phyloP scores from a whole-genome alignment of 2,113 vertebrate species.

The Naja naja region DNA sequence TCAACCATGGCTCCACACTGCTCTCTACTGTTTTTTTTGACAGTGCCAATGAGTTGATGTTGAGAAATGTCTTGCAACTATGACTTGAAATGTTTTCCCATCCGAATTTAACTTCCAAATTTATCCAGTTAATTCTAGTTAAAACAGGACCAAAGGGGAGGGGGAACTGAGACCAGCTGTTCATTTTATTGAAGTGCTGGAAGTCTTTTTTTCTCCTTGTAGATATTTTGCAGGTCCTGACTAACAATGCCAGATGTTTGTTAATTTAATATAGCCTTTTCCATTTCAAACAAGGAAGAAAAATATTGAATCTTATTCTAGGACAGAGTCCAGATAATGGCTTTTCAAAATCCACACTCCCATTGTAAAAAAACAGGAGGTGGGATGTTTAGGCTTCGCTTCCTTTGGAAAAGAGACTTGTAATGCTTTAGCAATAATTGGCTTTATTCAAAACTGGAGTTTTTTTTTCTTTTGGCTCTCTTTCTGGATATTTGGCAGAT shows the following conservation, averaged over 20 bases:
- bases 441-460: not conserved
- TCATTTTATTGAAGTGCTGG: not conserved
- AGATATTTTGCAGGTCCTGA: not conserved
- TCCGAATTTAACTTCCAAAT: fast-evolving
- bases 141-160: not conserved
- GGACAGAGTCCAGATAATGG: not conserved
- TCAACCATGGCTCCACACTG: slow-evolving; percentile 71
- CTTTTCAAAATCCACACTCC: not conserved
- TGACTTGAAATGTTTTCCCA: not conserved
- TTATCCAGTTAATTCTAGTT: not conserved
- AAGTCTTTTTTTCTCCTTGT: not conserved
- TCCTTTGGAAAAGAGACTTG: not conserved
- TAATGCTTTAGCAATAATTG: not conserved
- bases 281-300: not conserved
- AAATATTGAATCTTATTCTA: not conserved
- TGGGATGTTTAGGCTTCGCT: not conserved
- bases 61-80: not conserved
- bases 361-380: not conserved
- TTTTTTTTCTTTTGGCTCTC: not conserved
- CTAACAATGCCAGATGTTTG: not conserved
- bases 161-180: fast-evolving
- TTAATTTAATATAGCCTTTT: not conserved
- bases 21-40: slow-evolving; percentile 68
- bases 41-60: not conserved
- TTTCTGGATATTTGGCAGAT: not conserved